Evolutionary conservation across 1,140 invertebrate species (phyloP), one percentile per base, ranked within the genome.

Genomic region (Penaeus indicus): DNA sequence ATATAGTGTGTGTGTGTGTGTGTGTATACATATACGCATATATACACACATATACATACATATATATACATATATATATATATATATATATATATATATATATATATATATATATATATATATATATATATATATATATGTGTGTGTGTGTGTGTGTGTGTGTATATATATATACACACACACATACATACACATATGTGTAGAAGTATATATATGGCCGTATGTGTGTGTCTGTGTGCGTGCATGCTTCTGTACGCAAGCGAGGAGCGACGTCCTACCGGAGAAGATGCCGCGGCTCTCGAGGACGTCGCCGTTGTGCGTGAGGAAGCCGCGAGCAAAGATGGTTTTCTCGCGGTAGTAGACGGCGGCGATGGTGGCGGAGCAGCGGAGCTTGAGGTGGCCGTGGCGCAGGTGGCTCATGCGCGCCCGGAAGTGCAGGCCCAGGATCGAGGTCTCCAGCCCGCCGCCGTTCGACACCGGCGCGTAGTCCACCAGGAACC

Each of bases 361-460:
- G 1, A 97, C 94, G 3, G 96, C 96, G 8, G 96, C 96, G 92
- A 97, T 96, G 61, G 96, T 97, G 13, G 96, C 97, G 91, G 97
- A 94, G 93, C 97, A 97, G 94, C 97, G 97, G 72, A 97, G 94
- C 92, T 97, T 97, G 93, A 97, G 95, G 92, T 97, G 96, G 90
- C 96, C 96, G 86, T 95, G 95, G 47, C 91, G 90, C 92, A 97
- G 97, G 92, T 97, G 96, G 91, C 95, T 95, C 22, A 94, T 93
- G 84, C 95, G 94, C 27, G 96, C 96, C 89, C 94, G 94, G 92
- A 97, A 97, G 92, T 93, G 90, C 18, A 96, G 92, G 47, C 95
- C 95, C 5, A 96, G 92, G 13, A 95, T 95, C 3, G 96, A 95
- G 72, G 95, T 95, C 91, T 97, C 96, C 67, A 97, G 93, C 0